Percentiles rank a stretch among this genome's conserved stretches.
phyloP scores from a whole-genome alignment of 2,888 invertebrate species.

The Melanostoma mellinum region DNA sequence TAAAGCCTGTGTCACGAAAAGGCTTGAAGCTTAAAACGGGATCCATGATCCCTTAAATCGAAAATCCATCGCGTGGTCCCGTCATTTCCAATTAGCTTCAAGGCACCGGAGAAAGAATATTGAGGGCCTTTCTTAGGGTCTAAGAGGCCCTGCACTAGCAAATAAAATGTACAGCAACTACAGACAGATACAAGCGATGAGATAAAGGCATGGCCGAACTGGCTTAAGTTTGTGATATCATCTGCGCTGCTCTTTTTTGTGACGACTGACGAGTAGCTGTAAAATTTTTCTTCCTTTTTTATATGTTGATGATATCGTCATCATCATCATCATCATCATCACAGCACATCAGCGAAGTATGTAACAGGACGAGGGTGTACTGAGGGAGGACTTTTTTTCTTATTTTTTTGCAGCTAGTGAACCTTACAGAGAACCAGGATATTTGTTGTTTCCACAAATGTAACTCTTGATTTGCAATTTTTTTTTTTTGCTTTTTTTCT shows the following conservation, averaged over 20 bases:
- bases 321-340: constrained; percentile 46
- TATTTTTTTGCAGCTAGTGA: background rate
- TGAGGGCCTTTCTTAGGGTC: too few species aligned
- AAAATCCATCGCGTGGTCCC: too few species aligned
- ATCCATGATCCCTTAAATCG: too few species aligned
- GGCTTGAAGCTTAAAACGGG: too few species aligned
- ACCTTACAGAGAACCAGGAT: constrained; percentile 35
- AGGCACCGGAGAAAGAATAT: too few species aligned
- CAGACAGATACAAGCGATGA: too few species aligned
- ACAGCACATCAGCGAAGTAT: constrained; percentile 32
- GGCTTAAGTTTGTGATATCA: constrained; percentile 43
- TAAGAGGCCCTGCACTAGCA: background rate
- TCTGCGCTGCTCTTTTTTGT: constrained; percentile 35
- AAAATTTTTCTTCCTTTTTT: constrained; percentile 5
- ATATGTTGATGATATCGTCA: constrained; percentile 37
- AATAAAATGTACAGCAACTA: too few species aligned
- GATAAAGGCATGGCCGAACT: background rate
- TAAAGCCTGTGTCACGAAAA: too few species aligned
- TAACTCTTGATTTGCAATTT: constrained; percentile 26
- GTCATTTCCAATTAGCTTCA: too few species aligned
- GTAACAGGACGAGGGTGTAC: constrained; percentile 12
- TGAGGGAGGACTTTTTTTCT: constrained; percentile 21
- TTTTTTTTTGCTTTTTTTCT: constrained; percentile 22
- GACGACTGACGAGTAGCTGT: background rate
- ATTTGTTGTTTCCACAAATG: constrained; percentile 52